phyloP scores from a whole-genome alignment of 1,140 invertebrate genomes.

The Tetragonula clypearis region DNA sequence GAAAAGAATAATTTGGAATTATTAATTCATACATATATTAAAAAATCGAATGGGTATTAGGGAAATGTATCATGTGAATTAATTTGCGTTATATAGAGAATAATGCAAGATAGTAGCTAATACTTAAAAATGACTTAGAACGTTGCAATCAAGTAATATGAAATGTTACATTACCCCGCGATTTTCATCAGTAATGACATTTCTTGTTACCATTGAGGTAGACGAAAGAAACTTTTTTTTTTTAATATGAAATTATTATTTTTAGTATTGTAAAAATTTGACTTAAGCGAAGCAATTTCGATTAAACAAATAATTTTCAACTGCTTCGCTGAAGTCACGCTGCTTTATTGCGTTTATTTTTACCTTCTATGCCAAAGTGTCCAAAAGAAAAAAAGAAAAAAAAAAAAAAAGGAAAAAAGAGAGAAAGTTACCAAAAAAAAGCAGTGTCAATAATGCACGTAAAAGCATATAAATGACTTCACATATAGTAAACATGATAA shows the following conservation, averaged over 20 bases:
- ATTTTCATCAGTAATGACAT: conserved; percentile 27
- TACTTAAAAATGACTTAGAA: conserved; percentile 35
- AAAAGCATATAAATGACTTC: conserved; percentile 27
- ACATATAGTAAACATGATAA: conserved; percentile 22
- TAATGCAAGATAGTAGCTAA: conserved; percentile 8
- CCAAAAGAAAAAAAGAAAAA: neutral
- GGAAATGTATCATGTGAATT: conserved; percentile 23
- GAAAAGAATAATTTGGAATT: conserved; percentile 12
- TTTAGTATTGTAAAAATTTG: neutral
- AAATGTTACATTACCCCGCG: conserved; percentile 24
- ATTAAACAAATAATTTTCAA: neutral
- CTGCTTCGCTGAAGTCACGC: neutral
- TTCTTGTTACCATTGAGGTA: neutral
- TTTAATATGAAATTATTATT: neutral
- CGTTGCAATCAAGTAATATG: conserved; percentile 27
- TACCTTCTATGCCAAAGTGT: conserved; percentile 1
- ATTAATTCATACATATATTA: conserved; percentile 27
- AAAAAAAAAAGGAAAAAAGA: neutral
- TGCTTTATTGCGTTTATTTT: conserved; percentile 13
- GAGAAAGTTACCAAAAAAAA: conserved; percentile 25
- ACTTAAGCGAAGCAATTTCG: too few relatives aligned
- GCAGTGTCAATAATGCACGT: conserved; percentile 28
- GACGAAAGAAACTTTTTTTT: neutral
- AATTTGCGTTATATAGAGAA: conserved; percentile 47
- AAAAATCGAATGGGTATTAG: conserved; percentile 6